Evolutionary conservation across 2,797 vertebrate genomes (phyloP), one percentile per base, ranked within the genome.

Genomic region (Strix occidentalis): DNA sequence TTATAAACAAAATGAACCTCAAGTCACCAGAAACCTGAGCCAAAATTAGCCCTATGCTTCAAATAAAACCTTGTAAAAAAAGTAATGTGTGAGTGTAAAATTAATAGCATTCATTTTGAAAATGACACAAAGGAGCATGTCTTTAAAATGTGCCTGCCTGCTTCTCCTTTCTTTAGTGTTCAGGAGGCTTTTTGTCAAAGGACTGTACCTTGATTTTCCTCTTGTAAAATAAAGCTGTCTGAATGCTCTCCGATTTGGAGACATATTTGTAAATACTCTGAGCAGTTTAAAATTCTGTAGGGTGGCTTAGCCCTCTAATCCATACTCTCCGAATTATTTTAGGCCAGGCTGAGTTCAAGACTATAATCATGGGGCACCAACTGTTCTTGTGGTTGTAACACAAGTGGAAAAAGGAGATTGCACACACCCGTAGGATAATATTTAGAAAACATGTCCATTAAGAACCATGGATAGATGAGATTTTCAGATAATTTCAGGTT

Each of bases 311-410:
- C 48, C 71, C 70, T 95, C 80, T 95, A 78, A 89, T 92, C 83
- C 45, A 0, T 68, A 26, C 35, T 81, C 66, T 94, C 35, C 41
- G 54, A 37, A 75, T 79, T 90, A 95, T 95, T 95, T 96, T 84
- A 77, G 75, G 70, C 83, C 66, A 63, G 25, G 17, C 70, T 60
- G 74, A 74, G 64, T 54, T 88, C 84, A 87, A 60, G 70, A 9
- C 93, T 96, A 16, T 87, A 93, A 95, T 94, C 88, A 87, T 0
- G 0, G 75, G 53, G 53, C 84, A 96, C 57, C 64, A 63, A 64
- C 33, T 77, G 45, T 84, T 50, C 72, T 41, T 95, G 77, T 74
- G 91, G 81, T 9, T 80, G 66, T 69, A 75, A 74, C 78, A 69
- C 45, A 89, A 91, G 70, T 51, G 56, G 70, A 53, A 60, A 69